A percentile compares a stretch with the other conserved stretches of the same genome.
Conservation (phyloP, 2,113 vertebrate genomes). For the Alethe diademata region DNA sequence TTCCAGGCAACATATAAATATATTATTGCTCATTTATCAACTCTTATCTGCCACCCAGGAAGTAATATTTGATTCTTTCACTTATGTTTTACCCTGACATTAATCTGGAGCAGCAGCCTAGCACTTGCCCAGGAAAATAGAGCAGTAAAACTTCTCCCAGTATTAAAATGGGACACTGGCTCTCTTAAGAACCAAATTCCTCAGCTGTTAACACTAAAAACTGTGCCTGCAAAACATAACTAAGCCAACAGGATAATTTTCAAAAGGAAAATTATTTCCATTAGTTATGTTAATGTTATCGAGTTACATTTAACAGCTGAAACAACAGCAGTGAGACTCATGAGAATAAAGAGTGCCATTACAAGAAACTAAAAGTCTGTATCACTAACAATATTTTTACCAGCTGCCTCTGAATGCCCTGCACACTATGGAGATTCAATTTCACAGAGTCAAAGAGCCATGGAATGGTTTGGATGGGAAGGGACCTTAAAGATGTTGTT, state of each 20-base stretch:
- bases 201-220: neutral
- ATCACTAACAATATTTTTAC: neutral
- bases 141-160: neutral
- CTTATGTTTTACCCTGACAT: neutral
- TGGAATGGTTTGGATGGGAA: neutral
- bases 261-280: neutral
- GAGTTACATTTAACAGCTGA: neutral
- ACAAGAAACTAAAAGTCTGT: fast-evolving
- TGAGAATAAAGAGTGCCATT: fast-evolving
- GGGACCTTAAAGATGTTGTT: too few relatives aligned
- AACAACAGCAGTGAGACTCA: neutral
- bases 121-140: neutral
- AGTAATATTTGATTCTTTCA: neutral
- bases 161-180: neutral
- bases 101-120: neutral
- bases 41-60: neutral
- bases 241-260: neutral
- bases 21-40: neutral
- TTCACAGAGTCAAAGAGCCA: neutral
- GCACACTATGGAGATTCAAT: neutral
- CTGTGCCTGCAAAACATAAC: neutral
- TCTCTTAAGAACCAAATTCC: neutral
- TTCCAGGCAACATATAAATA: neutral
- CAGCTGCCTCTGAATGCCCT: neutral
- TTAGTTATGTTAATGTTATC: neutral